Percentiles rank a stretch among this genome's conserved stretches.
Conservation (phyloP, 2,888 invertebrate species). For the Nomada flava region DNA sequence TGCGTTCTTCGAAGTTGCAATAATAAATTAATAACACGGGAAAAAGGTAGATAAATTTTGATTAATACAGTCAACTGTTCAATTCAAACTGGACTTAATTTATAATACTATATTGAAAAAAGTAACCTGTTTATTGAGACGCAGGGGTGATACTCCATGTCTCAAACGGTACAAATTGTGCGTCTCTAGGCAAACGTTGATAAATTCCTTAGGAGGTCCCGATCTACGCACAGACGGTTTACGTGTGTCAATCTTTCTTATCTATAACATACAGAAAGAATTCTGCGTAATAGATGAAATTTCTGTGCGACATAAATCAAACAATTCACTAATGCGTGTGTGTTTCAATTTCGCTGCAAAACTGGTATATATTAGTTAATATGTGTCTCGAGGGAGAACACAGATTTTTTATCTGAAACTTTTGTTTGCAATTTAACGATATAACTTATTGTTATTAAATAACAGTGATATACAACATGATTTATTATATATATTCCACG, state of each 20-base stretch:
- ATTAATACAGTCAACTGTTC: background rate
- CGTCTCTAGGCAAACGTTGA: constrained; percentile 89
- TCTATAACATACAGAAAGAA: constrained; percentile 79
- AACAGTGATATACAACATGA: too few species aligned
- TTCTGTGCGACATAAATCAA: background rate
- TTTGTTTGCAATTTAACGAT: too few species aligned
- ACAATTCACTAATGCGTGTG: background rate
- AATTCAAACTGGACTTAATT: background rate
- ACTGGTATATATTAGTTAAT: too few species aligned
- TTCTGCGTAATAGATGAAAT: constrained; percentile 29
- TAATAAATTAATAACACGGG: background rate
- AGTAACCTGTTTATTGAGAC: constrained; percentile 86
- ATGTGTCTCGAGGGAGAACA: too few species aligned
- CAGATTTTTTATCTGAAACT: too few species aligned
- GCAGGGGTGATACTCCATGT: constrained; percentile 89
- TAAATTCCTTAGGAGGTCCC: constrained; percentile 86
- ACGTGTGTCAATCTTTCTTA: constrained; percentile 83
- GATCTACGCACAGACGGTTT: constrained; percentile 84
- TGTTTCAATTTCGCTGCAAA: background rate
- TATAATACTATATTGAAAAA: constrained; percentile 4
- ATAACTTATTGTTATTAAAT: too few species aligned
- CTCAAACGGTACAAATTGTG: constrained; percentile 90
- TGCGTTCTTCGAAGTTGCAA: background rate
- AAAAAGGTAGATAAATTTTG: background rate
- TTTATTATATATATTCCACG: too few species aligned